Base-by-base conservation (phyloP, 2,888 invertebrate species). In the Sinotaia quadrata region DNA sequence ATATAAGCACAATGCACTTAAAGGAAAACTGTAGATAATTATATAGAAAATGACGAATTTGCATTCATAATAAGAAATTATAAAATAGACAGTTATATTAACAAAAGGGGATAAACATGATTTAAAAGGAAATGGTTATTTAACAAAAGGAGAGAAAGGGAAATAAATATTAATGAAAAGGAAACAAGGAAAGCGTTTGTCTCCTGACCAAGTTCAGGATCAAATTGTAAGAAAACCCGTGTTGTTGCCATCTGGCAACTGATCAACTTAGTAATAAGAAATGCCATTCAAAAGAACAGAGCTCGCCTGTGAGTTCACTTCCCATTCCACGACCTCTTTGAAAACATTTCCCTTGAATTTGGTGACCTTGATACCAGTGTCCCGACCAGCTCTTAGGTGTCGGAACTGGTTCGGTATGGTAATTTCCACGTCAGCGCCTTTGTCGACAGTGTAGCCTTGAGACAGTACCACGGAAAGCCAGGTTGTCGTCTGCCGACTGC, bases 331-430 rank as follows among this genome's bases (percentile, higher is more conserved):
- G 12, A 71, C 41, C 57, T 76, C 76, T 67, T 74, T 76, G 63
- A 74, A 72, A 21, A 74, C 72, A 52, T 76, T 68, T 47, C 76
- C 76, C 57, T 73, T 74, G 61, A 76, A 62, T 69, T 74, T 72
- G 62, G 71, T 69, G 27, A 76, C 59, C 41, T 66, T 69, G 33
- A 76, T 57, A 12, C 72, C 62, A 51, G 74, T 76, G 71, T 76
- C 76, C 15, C 76, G 67, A 1, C 76, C 76, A 2, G 76, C 76
- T 15, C 74, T 59, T 36, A 69, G 61, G 44, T 69, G 71, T 57
- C 60, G 60, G 67, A 71, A 68, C 34, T 71, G 68, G 4, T 57
- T 67, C 1, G 76, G 76, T 21, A 76, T 49, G 67, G 71, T 74
- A 54, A 76, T 67, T n/a, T 69, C 66, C 2, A 73, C 66, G 27